Evolutionary conservation across 2,113 vertebrate species (phyloP).

Genomic region (Ceyx cyanopectus): DNA sequence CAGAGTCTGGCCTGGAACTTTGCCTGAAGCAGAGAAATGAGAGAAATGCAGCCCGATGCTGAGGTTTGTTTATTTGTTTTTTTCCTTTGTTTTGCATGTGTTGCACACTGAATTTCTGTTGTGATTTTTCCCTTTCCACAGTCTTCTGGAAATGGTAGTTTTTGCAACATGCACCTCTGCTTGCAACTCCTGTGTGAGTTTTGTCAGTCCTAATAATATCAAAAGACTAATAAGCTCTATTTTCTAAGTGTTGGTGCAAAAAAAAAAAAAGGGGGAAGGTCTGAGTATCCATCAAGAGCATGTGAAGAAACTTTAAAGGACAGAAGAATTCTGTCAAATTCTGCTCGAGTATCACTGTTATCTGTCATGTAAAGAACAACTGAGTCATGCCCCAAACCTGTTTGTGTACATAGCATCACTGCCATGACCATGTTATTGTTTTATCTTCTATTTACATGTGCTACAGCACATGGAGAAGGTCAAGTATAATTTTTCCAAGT

Average conservation of each 20-base stretch:
- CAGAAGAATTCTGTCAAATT: background rate
- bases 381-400: background rate
- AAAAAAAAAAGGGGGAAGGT: constrained; percentile 25
- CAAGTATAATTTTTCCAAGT: background rate
- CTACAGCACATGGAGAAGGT: background rate
- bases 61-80: background rate
- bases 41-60: background rate
- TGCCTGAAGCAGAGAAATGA: background rate
- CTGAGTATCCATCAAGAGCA: background rate
- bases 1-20: background rate
- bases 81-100: background rate
- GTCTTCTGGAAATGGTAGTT: background rate
- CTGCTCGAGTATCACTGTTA: background rate
- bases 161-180: background rate
- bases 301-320: constrained; percentile 10
- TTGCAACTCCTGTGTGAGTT: background rate
- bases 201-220: constrained; percentile 14
- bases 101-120: background rate
- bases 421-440: background rate
- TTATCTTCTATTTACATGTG: background rate
- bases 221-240: background rate
- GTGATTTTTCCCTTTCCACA: background rate
- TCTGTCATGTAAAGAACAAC: background rate
- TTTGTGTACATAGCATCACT: background rate
- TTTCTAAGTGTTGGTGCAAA: constrained; percentile 11